phyloP scores from a whole-genome alignment of 2,888 invertebrate species.

The Brenthis hecate region DNA sequence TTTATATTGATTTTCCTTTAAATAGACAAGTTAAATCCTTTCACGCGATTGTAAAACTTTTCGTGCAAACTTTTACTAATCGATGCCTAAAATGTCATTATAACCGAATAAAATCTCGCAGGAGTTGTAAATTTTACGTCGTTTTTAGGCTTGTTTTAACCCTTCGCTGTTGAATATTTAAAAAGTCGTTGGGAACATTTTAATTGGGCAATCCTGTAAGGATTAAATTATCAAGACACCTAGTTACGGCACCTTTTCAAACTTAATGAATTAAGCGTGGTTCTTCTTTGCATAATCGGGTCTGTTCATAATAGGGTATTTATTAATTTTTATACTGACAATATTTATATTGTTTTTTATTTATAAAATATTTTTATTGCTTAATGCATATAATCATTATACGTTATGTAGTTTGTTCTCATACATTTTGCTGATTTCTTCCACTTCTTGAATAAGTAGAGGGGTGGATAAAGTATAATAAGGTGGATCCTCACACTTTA shows the following conservation, averaged over 20 bases:
- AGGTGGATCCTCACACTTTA: too few species aligned
- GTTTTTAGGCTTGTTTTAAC: constrained; percentile 73
- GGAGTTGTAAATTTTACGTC: constrained; percentile 72
- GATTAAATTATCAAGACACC: constrained; percentile 83
- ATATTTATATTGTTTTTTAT: not conserved
- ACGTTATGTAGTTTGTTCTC: too few species aligned
- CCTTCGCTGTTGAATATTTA: constrained; percentile 77
- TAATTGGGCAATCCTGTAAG: constrained; percentile 79
- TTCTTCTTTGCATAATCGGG: constrained; percentile 42
- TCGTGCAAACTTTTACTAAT: constrained; percentile 67
- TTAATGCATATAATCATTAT: too few species aligned
- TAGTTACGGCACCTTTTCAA: constrained; percentile 73
- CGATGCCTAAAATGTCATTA: constrained; percentile 80
- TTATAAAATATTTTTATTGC: not conserved
- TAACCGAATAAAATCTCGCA: constrained; percentile 70
- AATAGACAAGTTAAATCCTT: constrained; percentile 36
- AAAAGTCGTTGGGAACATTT: constrained; percentile 80
- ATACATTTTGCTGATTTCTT: too few species aligned
- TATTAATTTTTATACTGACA: not conserved
- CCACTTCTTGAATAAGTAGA: too few species aligned
- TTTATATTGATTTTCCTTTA: constrained; percentile 1
- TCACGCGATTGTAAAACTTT: constrained; percentile 54
- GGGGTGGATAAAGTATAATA: too few species aligned
- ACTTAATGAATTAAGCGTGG: constrained; percentile 77
- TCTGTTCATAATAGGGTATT: constrained; percentile 12